phyloP scores from a whole-genome alignment of 1,140 invertebrate species.

The Drosophila quadrilineata region DNA sequence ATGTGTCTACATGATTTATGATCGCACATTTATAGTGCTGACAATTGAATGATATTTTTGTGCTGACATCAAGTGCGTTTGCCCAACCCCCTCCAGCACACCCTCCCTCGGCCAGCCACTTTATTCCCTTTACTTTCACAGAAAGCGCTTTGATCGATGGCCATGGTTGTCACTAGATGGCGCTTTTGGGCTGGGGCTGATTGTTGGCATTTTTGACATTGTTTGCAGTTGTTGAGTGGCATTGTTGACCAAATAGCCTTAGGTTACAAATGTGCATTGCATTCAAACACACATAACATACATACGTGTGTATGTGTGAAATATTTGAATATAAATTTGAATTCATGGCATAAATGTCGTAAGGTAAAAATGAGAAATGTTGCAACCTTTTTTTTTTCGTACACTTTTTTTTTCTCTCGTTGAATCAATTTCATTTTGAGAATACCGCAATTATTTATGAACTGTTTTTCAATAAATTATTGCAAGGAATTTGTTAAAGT shows the following conservation, averaged over 20 bases:
- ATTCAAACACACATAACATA: neutral
- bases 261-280: slow-evolving; percentile 33
- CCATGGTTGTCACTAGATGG: slow-evolving; percentile 1
- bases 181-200: slow-evolving; percentile 19
- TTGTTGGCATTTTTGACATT: slow-evolving; percentile 66
- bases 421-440: slow-evolving; percentile 8
- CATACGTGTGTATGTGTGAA: neutral
- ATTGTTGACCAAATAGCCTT: slow-evolving; percentile 24
- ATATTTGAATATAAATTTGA: slow-evolving; percentile 38
- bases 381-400: slow-evolving; percentile 2
- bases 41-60: slow-evolving; percentile 79
- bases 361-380: slow-evolving; percentile 10
- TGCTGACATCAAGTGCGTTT: slow-evolving; percentile 44
- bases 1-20: slow-evolving; percentile 74
- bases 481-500: slow-evolving; percentile 14
- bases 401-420: neutral
- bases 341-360: neutral
- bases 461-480: slow-evolving; percentile 33
- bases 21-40: slow-evolving; percentile 79
- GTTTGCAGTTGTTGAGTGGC: slow-evolving; percentile 33
- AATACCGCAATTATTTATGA: slow-evolving; percentile 33
- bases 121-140: neutral
- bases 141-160: slow-evolving; percentile 61
- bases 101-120: too few species aligned
- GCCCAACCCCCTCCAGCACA: neutral